A percentile compares a stretch with the other conserved stretches of the same genome.
phyloP scores from a whole-genome alignment of 2,888 invertebrate genomes.

The Volucella inanis region DNA sequence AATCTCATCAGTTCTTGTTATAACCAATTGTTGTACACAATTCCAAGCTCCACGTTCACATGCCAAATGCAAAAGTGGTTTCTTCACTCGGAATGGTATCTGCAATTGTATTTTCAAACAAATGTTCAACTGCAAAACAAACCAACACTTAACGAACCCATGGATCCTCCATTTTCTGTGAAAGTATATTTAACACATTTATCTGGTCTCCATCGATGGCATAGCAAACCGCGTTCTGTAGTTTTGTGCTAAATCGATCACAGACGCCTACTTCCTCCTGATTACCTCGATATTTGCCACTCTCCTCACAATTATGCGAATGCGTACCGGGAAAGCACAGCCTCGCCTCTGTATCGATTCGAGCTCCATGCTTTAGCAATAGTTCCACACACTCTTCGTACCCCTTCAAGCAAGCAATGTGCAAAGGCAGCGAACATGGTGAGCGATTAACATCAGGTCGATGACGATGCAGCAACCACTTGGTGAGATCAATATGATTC shows the following conservation, averaged over 20 bases:
- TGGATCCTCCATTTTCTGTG: constrained; percentile 88
- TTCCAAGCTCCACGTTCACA: constrained; percentile 89
- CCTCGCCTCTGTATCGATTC: constrained; percentile 88
- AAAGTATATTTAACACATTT: constrained; percentile 86
- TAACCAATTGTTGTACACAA: constrained; percentile 87
- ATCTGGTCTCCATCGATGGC: constrained; percentile 90
- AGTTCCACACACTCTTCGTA: constrained; percentile 88
- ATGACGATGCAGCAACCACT: constrained; percentile 87
- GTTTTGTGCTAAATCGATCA: constrained; percentile 83
- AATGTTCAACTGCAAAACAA: background rate
- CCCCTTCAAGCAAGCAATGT: constrained; percentile 89
- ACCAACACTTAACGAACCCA: constrained; percentile 83
- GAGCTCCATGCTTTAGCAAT: constrained; percentile 87
- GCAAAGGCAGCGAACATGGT: constrained; percentile 89
- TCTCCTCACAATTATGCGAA: constrained; percentile 88
- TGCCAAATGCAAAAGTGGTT: constrained; percentile 87
- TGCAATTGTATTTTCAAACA: constrained; percentile 57
- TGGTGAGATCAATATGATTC: constrained; percentile 88
- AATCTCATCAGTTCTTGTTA: constrained; percentile 87
- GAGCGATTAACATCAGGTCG: constrained; percentile 87
- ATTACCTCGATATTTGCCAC: constrained; percentile 85
- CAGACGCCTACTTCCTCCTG: constrained; percentile 84
- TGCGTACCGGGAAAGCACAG: constrained; percentile 91
- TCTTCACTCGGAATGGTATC: constrained; percentile 85
- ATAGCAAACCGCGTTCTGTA: constrained; percentile 89